These are phyloP conservation scores for Sarcophaga subvicina DNA, from an alignment of 2,888 invertebrate species.

Conservation along the genomic window DNA sequence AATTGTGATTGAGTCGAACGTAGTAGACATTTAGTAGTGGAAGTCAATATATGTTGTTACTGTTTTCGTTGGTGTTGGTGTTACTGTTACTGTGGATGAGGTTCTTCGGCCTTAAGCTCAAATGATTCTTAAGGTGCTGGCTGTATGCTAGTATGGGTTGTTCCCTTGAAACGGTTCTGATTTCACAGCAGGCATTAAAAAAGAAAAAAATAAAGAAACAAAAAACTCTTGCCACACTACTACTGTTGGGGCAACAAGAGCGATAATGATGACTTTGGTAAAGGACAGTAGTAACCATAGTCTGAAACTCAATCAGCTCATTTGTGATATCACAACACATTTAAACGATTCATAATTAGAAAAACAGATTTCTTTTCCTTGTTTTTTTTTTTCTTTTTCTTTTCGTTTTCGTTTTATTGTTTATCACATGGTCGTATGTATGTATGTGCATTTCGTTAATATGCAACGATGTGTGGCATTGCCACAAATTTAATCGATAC, in stretches of 20 bases:
- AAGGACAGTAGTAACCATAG: constrained; percentile 40
- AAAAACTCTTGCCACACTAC: constrained; percentile 15
- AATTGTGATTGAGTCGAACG: constrained; percentile 67
- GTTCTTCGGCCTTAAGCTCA: neutral
- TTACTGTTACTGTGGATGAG: neutral
- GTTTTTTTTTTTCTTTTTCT: constrained; percentile 13
- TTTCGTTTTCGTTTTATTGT: constrained; percentile 3
- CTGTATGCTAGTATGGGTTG: neutral
- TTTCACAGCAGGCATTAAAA: constrained; percentile 71
- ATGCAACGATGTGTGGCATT: constrained; percentile 64
- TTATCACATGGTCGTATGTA: neutral
- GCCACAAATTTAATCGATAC: constrained; percentile 59
- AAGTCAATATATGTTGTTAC: neutral
- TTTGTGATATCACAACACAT: constrained; percentile 65
- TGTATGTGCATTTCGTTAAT: constrained; percentile 17
- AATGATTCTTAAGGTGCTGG: constrained; percentile 28
- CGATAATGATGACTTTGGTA: neutral
- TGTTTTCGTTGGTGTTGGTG: neutral
- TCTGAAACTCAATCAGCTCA: constrained; percentile 45
- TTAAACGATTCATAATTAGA: constrained; percentile 70
- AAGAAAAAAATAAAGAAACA: neutral
- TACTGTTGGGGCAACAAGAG: constrained; percentile 47
- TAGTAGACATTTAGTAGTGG: constrained; percentile 15
- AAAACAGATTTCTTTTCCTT: constrained; percentile 54
- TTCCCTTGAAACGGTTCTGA: constrained; percentile 65